Base-by-base conservation (phyloP, 2,113 vertebrate genomes). In the Pholis gunnellus region DNA sequence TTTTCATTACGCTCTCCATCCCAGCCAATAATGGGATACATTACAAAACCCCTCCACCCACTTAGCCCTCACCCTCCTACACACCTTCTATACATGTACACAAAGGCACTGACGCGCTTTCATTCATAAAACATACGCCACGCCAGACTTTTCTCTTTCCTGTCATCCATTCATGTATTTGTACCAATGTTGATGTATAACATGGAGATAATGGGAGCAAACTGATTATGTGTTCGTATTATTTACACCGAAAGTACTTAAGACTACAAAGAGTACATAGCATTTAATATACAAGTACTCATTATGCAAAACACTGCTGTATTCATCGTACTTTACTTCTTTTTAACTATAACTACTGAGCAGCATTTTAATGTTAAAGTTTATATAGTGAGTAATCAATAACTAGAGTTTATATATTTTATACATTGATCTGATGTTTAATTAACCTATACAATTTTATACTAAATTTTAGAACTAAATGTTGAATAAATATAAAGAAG, bases 41-140 rank as follows among this genome's bases (percentile, higher is more conserved):
- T 67, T 82, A 63, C 6, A 54, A 27, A 66, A 13, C 8, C 61
- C 52, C 78, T 36, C 27, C 57, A 25, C 72, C 40, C 50, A 70
- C 50, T 15, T 10, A 42, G 20, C 77, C 31, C 27, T 3, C 38
- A 46, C 4, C 48, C 50, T 70, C 81, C 52, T 15, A 65, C 18
- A 15, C 64, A 48, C 15, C 31, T 52, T 20, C 67, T 44, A 20
- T 42, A 44, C 69, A 70, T 75, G 18, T 0, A 59, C 50, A 67
- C 38, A 81, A 36, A n/a, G 44, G 61, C 1, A 61, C 34, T 6
- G 27, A 4, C 18, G 72, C n/a, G 34, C 56, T 63, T 68, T 79
- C 85, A 88, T 83, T 88, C 74, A 88, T 72, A 0, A 81, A 81
- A 71, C 36, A 63, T 1, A 25, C 38, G 20, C 31, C 17, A 64